Evolutionary conservation across 2,113 vertebrate species (phyloP).

Genomic region (Chionis minor): DNA sequence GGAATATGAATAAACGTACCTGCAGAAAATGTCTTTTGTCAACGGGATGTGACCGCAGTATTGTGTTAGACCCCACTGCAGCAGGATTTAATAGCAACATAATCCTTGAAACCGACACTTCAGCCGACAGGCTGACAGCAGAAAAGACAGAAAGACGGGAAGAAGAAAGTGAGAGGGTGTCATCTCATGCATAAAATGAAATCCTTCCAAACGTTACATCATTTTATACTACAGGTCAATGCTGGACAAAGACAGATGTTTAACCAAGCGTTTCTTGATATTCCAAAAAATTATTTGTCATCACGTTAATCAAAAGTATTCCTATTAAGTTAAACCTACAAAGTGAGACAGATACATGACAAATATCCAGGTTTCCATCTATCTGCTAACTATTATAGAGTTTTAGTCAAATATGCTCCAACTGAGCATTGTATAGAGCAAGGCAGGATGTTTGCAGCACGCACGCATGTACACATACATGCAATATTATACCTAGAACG

Average conservation of each 20-base stretch:
- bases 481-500: fast-evolving
- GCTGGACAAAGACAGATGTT: background rate
- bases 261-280: background rate
- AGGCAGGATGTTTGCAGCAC: background rate
- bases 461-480: fast-evolving
- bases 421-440: background rate
- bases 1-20: background rate
- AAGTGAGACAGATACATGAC: background rate
- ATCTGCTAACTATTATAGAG: background rate
- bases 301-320: background rate
- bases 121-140: background rate
- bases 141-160: background rate
- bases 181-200: background rate
- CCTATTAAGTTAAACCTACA: background rate
- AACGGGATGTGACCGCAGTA: background rate
- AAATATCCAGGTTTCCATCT: background rate
- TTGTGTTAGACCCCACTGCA: background rate
- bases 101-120: background rate
- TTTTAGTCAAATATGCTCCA: background rate
- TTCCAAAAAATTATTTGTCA: background rate
- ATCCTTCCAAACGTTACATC: background rate
- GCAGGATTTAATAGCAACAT: background rate
- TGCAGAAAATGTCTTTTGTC: background rate
- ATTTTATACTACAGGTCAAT: background rate
- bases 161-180: background rate